Evolutionary conservation across 2,113 vertebrate genomes (phyloP).

Genomic region (Ardeotis arabs): DNA sequence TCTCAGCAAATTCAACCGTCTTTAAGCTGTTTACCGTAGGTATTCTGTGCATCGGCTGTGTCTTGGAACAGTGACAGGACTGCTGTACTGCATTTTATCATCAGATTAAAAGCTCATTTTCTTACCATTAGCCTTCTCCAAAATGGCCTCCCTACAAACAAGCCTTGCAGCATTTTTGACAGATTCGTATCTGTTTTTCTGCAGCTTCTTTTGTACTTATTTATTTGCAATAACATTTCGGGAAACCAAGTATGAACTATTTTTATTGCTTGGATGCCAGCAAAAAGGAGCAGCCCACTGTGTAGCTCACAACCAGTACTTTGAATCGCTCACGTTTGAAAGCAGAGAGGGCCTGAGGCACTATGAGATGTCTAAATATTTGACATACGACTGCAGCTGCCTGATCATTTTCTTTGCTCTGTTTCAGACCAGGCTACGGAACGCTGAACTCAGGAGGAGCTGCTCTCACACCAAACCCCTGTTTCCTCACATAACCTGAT

Average conservation of each 20-base stretch:
- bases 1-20: not conserved
- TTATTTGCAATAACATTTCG: not conserved
- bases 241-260: constrained; percentile 23
- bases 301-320: not conserved
- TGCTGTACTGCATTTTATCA: constrained; percentile 74
- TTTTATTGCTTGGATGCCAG: constrained; percentile 12
- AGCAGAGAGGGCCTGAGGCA: not conserved
- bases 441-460: not conserved
- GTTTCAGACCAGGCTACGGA: not conserved
- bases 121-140: not conserved
- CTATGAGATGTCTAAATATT: not conserved
- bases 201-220: not conserved
- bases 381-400: not conserved
- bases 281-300: not conserved
- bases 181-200: not conserved
- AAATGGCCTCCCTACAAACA: not conserved
- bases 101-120: not conserved
- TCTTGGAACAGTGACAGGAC: not conserved
- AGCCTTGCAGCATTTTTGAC: not conserved
- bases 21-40: not conserved
- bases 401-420: not conserved
- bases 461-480: not conserved
- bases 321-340: not conserved
- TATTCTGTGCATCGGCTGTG: not conserved
- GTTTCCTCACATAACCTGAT: not conserved